Base-by-base conservation (phyloP, 2,113 vertebrate species). In the Osmerus eperlanus region DNA sequence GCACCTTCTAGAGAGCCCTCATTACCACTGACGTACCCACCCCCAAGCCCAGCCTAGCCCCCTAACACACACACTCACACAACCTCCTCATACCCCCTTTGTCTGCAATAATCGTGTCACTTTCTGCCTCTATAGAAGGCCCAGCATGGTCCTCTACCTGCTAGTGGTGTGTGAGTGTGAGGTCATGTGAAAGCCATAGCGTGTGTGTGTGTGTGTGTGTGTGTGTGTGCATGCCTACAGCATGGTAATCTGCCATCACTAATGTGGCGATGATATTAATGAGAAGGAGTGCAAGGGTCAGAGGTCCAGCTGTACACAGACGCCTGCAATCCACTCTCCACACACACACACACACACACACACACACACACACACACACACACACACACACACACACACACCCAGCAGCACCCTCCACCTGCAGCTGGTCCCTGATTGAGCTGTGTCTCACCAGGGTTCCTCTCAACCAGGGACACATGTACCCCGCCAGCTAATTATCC, bases 371-470 rank as follows among this genome's bases (percentile, higher is more conserved):
- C 65, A 54, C 69, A 62, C 65, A 67, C 65, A 13, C 73, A 79
- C 70, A 54, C 56, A 71, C 32, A 66, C 67, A 32, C 59, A 56
- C 54, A 55, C 56, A 51, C 72, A 21, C 21, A 25, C 25, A 65
- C 16, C 54, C 56, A n/a, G 14, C 21, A 52, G 52, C 62, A 52
- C 72, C 23, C 53, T 75, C 29, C 85, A 89, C 88, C 86, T 91
- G 84, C 90, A 92, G 87, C 88, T 91, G 89, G 80, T 68, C 81
- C 67, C 81, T 89, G 90, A 92, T 89, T 88, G 86, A 90, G 86
- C 82, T 81, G 81, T 77, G 81, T 74, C 72, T 56, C 80, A 70
- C 84, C 82, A 66, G 65, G 90, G 90, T 85, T 88, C 76, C 59
- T 18, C 85, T 85, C 86, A 83, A 60, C 75, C 81, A 77, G 79